Base-by-base conservation (phyloP, 2,113 vertebrate genomes). In the Puntigrus tetrazona region DNA sequence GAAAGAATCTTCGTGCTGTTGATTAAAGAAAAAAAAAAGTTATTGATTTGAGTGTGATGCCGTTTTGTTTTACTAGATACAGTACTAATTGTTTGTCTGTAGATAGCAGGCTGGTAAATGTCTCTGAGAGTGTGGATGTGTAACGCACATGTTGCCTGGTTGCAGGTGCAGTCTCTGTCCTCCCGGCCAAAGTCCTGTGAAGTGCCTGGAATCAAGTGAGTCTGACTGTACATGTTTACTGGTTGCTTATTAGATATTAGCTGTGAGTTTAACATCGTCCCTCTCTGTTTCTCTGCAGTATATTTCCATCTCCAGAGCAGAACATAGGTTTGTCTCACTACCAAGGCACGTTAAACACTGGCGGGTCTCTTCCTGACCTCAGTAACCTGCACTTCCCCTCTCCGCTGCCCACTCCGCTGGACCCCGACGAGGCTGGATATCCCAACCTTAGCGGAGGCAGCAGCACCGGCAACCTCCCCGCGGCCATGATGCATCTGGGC, bases 181-280 rank as follows among this genome's bases (percentile, higher is more conserved):
- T 96, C 94, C 3, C 95, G 96, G 72, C 95, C 96, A 57, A 96
- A 96, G 88, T 96, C 96, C 70, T 97, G 96, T 92, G 96, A 97
- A 92, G 95, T 96, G 67, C 94, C 95, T 92, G 94, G 94, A 85
- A 94, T 96, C 89, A 96, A 93, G 96, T 97, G 90, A 93, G 96
- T 93, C 31, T 29, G 7, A 14, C 43, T 31, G n/a, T 31, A 29
- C 18, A 36, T 67, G 31, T 67, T 78, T 11, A 9, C 22, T 57
- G 9, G 43, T n/a, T 38, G 22, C 14, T 5, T 27, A 52, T 55
- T 70, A 22, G 61, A 10, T 18, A 45, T 11, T 57, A 41, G 50
- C 7, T 69, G 63, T 67, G 14, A 20, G 14, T 43, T 72, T 41
- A n/a, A 14, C 2, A 45, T 47, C 25, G 10, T 70, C 25, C 11